phyloP scores from a whole-genome alignment of 2,113 vertebrate genomes.

The Sinocyclocheilus anshuiensis region DNA sequence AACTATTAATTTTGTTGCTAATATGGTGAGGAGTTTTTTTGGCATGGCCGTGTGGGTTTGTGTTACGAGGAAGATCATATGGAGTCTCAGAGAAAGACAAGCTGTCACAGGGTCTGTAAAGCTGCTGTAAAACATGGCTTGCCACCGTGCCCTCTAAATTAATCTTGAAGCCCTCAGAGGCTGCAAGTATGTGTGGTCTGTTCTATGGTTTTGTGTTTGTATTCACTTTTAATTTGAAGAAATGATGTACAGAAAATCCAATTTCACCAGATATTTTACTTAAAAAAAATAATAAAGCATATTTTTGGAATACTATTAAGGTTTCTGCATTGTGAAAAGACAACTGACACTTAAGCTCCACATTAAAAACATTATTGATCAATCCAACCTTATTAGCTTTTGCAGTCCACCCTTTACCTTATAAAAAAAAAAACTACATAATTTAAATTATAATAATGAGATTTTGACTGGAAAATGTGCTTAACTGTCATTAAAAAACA shows the following conservation, averaged over 20 bases:
- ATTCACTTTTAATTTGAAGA: not conserved
- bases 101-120: slow-evolving; percentile 56
- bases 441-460: not conserved
- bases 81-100: slow-evolving; percentile 53
- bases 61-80: slow-evolving; percentile 63
- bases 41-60: slow-evolving; percentile 46
- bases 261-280: no score
- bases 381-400: not conserved
- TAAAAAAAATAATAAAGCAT: no score
- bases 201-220: not conserved
- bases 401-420: not conserved
- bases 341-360: not conserved
- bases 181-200: not conserved
- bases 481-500: not conserved
- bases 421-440: no score
- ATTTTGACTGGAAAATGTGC: not conserved
- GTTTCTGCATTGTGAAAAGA: not conserved
- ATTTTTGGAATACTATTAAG: not conserved
- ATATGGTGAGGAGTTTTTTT: slow-evolving; percentile 44
- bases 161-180: not conserved
- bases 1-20: slow-evolving; percentile 46
- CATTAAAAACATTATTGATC: no score
- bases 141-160: slow-evolving; percentile 18
- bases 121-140: slow-evolving; percentile 38
- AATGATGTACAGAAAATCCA: no score